Evolutionary conservation across 2,797 vertebrate genomes (phyloP), one percentile per base, ranked within the genome.

Genomic region (Chaetodon trifasciatus): DNA sequence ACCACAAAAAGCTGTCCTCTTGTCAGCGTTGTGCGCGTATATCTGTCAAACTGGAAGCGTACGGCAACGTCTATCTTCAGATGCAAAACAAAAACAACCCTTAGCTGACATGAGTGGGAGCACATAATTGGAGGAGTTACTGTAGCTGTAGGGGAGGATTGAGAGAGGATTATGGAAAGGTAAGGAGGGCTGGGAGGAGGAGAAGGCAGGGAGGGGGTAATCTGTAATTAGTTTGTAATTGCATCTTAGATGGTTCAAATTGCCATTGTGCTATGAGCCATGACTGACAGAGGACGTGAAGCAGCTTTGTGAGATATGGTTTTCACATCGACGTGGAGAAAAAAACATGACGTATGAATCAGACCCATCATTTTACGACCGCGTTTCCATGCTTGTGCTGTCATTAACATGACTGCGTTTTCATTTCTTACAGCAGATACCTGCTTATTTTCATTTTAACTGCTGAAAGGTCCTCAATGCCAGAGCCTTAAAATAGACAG

Each of bases 181-280:
- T 79, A 65, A 78, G 82, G 60, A 79, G 87, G 78, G 79, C n/a
- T 56, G 52, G 61, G 70, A 80, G 83, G 79, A 77, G 79, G 69
- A 70, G 85, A 78, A 82, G 68, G 65, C 70, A 74, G n/a, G 40
- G 74, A 82, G 75, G 42, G 68, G 52, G 79, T 86, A 88, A 91
- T 89, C 87, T 90, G 88, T 90, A 89, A 92, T 91, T 90, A 92
- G 76, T 81, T 79, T 88, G 83, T 86, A 92, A 90, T 85, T 90
- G 70, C 84, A 79, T 91, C 11, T 86, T 81, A 82, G 71, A 74
- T 77, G 76, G 63, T 77, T 81, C 24, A 49, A 69, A 70, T 82
- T 76, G 75, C 70, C 74, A 66, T 82, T 87, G 69, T 86, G 77
- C 73, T 37, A 47, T 81, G 85, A 91, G 86, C 70, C 81, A 21